Conservation (phyloP, 2,888 invertebrate genomes). For the Troides helena region DNA sequence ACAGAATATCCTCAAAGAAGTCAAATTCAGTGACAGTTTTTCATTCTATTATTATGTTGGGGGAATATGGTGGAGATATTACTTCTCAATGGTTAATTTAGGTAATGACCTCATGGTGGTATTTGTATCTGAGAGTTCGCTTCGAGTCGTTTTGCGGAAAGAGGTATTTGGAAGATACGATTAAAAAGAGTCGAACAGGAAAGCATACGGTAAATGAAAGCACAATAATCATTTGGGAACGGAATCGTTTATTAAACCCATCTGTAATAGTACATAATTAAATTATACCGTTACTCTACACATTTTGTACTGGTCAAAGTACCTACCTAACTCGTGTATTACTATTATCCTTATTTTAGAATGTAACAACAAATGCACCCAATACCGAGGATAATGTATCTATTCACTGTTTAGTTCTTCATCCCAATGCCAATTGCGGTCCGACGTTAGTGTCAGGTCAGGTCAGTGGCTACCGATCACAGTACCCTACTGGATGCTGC, state of each 20-base stretch:
- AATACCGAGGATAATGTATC: conserved; percentile 48
- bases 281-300: conserved; percentile 76
- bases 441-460: conserved; percentile 48
- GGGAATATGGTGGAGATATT: no score
- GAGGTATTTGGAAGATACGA: no score
- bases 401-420: conserved; percentile 36
- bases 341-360: conserved; percentile 64
- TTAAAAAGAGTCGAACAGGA: not conserved
- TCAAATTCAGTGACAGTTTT: no score
- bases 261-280: conserved; percentile 76
- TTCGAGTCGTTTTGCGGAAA: no score
- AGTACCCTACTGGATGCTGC: conserved; percentile 68
- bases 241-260: conserved; percentile 80
- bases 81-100: no score
- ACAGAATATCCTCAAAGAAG: no score
- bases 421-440: conserved; percentile 53
- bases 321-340: conserved; percentile 73
- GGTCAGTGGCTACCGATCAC: conserved; percentile 73
- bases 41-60: no score
- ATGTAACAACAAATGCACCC: conserved; percentile 68
- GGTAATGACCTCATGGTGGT: no score
- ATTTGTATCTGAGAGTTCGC: no score
- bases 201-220: conserved; percentile 50
- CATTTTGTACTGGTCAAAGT: conserved; percentile 78
- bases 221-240: conserved; percentile 64